Evolutionary conservation across 1,140 invertebrate genomes (phyloP), one percentile per base, ranked within the genome.

Genomic region (Drosophila lini): DNA sequence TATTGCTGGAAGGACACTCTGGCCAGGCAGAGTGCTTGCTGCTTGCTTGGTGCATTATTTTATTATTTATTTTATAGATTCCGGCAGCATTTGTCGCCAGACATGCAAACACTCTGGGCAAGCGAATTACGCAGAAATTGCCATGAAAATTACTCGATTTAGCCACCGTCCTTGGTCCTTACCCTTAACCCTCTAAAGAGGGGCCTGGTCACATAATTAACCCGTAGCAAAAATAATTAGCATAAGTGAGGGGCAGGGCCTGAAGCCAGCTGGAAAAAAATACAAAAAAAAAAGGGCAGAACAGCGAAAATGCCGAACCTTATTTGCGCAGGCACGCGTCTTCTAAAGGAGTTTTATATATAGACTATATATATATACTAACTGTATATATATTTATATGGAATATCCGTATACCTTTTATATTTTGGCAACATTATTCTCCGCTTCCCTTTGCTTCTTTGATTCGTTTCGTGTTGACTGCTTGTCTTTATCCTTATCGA

Each of bases 21-120:
- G 62, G 44, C 44, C 28, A 64, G 31, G 36, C 16, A 65, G 62
- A 45, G 60, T 50, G 36, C 61, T 22, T 50, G 36, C 61, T 22
- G 25, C 25, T 28, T 28, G 25, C 0, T 28, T 44, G 25, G 28
- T 34, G 38, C 71, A 75, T 67, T 77, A 75, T 57, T 76, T 77
- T 53, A 76, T 77, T 77, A 77, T 77, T 74, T 74, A 74, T 74
- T 74, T 74, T 74, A 74, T 74, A 74, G 71, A 62, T 74, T 74
- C 70, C 60, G 67, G 71, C 69, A 74, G 71, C 65, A 74, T 74
- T 74, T 74, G 71, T 69, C 65, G 65, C 70, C 69, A 64, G 71
- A 74, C 71, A 74, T 74, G 71, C 71, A 31, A 71, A 22, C 61
- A 28, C 25, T 28, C 5, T 32, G 31, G 34, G 38, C 44, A 7